Conservation (phyloP, 1,140 invertebrate genomes). For the Cotesia vestalis region DNA sequence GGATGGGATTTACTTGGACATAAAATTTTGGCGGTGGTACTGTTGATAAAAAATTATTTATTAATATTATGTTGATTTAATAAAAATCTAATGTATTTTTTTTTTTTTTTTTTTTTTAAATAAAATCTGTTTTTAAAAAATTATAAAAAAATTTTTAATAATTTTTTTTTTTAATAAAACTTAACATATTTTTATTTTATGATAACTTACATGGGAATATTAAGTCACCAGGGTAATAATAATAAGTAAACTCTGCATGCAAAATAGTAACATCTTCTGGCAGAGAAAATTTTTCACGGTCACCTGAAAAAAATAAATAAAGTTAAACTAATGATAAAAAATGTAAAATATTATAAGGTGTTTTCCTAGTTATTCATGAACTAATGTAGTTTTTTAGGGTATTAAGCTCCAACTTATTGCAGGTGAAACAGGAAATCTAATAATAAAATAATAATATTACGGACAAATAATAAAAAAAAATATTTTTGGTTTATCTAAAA, state of each 20-base stretch:
- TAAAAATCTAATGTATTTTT: background rate
- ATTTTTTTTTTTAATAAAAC: slow-evolving; percentile 3
- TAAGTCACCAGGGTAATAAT: slow-evolving; percentile 94
- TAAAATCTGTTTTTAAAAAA: too few relatives aligned
- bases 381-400: slow-evolving; percentile 2
- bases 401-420: background rate
- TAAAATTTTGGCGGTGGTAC: slow-evolving; percentile 94
- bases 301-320: slow-evolving; percentile 71
- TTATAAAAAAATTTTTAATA: too few relatives aligned
- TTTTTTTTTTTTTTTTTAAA: too few relatives aligned
- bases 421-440: background rate
- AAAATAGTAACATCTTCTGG: slow-evolving; percentile 89
- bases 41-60: slow-evolving; percentile 53
- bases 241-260: slow-evolving; percentile 95
- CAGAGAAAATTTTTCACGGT: slow-evolving; percentile 83
- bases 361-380: background rate
- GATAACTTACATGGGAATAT: slow-evolving; percentile 84
- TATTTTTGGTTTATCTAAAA: slow-evolving; percentile 1
- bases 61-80: slow-evolving; percentile 10
- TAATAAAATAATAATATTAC: too few relatives aligned
- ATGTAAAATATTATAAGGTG: slow-evolving; percentile 27
- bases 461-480: too few relatives aligned
- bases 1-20: slow-evolving; percentile 87
- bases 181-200: too few relatives aligned
- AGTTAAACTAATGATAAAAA: slow-evolving; percentile 27